A percentile compares a stretch with the other conserved stretches of the same genome.
Evolutionary conservation across 2,888 invertebrate genomes (phyloP).

Genomic region (Silvanus unidentatus): DNA sequence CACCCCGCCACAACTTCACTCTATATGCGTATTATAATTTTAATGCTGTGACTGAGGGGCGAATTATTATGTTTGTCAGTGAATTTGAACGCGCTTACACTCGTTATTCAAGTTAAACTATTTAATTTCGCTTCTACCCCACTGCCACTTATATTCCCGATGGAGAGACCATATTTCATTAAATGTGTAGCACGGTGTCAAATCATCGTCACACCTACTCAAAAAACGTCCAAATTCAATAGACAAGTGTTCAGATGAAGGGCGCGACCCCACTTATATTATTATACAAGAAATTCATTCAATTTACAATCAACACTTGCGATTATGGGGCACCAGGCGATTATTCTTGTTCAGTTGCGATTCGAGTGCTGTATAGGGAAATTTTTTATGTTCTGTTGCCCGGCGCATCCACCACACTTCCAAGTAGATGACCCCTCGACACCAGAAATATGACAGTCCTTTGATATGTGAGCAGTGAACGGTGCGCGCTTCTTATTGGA

Average conservation of each 20-base stretch:
- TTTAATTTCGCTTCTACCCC: conserved; percentile 40
- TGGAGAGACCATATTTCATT: conserved; percentile 45
- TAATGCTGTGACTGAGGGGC: conserved; percentile 34
- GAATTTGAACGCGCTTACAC: conserved; percentile 32
- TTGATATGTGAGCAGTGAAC: conserved; percentile 46
- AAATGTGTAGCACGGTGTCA: conserved; percentile 42
- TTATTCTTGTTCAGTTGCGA: conserved; percentile 34
- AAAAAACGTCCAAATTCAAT: conserved; percentile 62
- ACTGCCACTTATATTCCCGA: conserved; percentile 33
- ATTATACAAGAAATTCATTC: conserved; percentile 41
- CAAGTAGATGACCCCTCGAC: too few species aligned
- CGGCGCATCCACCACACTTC: too few species aligned
- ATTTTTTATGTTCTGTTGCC: too few species aligned
- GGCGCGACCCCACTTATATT: conserved; percentile 45
- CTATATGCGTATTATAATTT: too few species aligned
- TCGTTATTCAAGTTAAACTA: conserved; percentile 42
- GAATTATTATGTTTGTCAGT: conserved; percentile 23
- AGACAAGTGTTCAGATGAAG: conserved; percentile 63
- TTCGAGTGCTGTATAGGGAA: conserved; percentile 14
- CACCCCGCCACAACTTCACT: too few species aligned
- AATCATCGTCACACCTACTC: conserved; percentile 45
- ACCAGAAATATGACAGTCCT: conserved; percentile 46
- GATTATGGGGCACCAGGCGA: conserved; percentile 32
- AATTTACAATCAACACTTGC: conserved; percentile 46
- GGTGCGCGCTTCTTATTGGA: conserved; percentile 38